Base-by-base conservation (phyloP, 2,113 vertebrate genomes). In the Petaurus breviceps region DNA sequence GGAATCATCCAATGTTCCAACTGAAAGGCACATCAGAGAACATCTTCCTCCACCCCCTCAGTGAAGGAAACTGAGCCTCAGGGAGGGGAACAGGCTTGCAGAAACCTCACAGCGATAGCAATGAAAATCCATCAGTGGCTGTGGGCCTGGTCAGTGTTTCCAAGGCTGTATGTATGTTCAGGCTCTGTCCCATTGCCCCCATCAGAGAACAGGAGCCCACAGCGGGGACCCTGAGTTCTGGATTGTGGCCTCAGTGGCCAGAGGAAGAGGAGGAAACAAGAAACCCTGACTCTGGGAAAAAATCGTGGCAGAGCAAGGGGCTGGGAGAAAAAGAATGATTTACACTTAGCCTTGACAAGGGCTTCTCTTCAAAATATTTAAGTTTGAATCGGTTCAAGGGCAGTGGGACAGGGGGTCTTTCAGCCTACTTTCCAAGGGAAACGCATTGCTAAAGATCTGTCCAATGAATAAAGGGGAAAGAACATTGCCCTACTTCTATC, bases 331-430 rank as follows among this genome's bases (percentile, higher is more conserved):
- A 90, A 8, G 90, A 14, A 14, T 90, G 26, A 50, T 25, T 90
- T 49, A 90, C 8, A 7, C 46, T 90, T 47, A 90, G 7, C 89
- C 97, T 98, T 98, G 97, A 98, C 97, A 97, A 97, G 90, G 97
- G 98, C 98, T 98, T 23, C 84, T 96, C 98, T 98, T 98, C 98
- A 98, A 98, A 98, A 97, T 97, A 94, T 92, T 96, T 95, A 96
- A 95, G 43, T 92, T 7, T 89, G 97, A 96, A 98, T 98, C 94
- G 47, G 77, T 12, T 25, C 11, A n/a, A n/a, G 2, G 31, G 24
- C 25, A 55, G 9, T 26, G 28, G 5, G 26, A 92, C 26, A 4
- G 19, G 28, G 2, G 26, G 9, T 10, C 3, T 55, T 52, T 3
- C 28, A 5, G 50, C 51, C 93, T 37, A 11, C 19, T 11, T 46